A percentile compares a stretch with the other conserved stretches of the same genome.
phyloP scores from a whole-genome alignment of 2,888 invertebrate genomes.

The Saturnia pavonia region DNA sequence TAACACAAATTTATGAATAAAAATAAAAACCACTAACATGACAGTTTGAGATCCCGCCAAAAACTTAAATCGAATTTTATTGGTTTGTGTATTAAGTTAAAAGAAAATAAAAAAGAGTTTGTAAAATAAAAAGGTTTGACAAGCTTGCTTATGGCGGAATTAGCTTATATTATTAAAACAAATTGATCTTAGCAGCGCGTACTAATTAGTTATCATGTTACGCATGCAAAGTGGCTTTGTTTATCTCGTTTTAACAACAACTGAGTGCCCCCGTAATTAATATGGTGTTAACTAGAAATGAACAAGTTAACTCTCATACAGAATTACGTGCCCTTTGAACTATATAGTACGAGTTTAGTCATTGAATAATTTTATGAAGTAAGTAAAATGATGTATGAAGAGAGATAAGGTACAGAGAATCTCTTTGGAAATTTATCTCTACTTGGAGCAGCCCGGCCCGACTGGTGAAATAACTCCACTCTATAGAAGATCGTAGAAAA shows the following conservation, averaged over 20 bases:
- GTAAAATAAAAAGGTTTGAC: neutral
- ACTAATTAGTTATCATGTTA: slow-evolving; percentile 14
- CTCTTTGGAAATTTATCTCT: no score
- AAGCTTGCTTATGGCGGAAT: neutral
- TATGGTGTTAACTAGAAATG: neutral
- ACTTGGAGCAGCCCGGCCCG: no score
- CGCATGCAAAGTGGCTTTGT: slow-evolving; percentile 8
- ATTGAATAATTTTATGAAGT: neutral
- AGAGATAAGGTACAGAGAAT: no score
- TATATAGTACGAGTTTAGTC: neutral
- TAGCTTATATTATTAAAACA: neutral
- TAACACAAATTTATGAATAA: no score
- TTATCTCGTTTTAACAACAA: slow-evolving; percentile 5
- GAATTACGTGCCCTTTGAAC: neutral
- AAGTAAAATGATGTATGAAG: no score
- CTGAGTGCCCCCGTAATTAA: slow-evolving; percentile 3
- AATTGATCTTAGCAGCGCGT: neutral
- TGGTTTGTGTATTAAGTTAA: neutral
- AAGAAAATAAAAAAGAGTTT: neutral
- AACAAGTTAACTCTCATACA: neutral
- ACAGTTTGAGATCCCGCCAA: no score
- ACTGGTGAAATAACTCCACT: no score
- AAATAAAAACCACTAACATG: no score
- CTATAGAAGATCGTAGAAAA: no score
- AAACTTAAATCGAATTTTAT: neutral